Evolutionary conservation across 2,888 invertebrate genomes (phyloP), one percentile per base, ranked within the genome.

Genomic region (Parnassius orleans): DNA sequence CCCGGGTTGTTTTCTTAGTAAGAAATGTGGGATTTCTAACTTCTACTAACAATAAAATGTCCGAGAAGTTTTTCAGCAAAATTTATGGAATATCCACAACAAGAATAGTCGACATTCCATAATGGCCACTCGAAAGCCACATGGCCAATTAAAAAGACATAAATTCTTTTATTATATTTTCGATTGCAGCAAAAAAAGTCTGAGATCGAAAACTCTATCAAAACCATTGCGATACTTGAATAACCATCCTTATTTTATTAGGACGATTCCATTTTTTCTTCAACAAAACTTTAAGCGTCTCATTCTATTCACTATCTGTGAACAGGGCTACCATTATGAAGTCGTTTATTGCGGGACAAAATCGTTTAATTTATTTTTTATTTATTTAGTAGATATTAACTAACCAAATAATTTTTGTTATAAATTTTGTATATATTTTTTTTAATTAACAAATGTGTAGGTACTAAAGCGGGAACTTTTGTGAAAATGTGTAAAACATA

Each of bases 181-280:
- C 41, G 24, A 50, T 59, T 47, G 46, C 41, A 14, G 57, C 59
- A 68, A 62, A 33, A n/a, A 63, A 68, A 65, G n/a, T 52, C 19
- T 57, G 57, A 58, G 56, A 57, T 61, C 14, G 44, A 67, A 67
- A 69, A 68, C 65, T 64, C 43, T 66, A 69, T 68, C 63, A 63
- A 70, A 70, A 71, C 68, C 69, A 74, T 74, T 74, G 73, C 78
- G 74, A 76, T 79, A 83, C 80, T 83, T 79, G 79, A 84, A 79
- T 76, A 78, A 79, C 77, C 76, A 74, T 69, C 57, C 52, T 72
- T 79, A 83, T 83, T 81, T 80, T 82, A 81, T 81, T 77, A 78
- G 74, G 76, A 71, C 71, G 69, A 74, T 55, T 41, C 51, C 71
- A 77, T 74, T 76, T 76, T 59, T 61, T 64, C 63, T 62, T 1